Percentiles rank a stretch among this genome's conserved stretches.
Evolutionary conservation across 2,888 invertebrate genomes (phyloP).

Genomic region (Stratiomys singularior): DNA sequence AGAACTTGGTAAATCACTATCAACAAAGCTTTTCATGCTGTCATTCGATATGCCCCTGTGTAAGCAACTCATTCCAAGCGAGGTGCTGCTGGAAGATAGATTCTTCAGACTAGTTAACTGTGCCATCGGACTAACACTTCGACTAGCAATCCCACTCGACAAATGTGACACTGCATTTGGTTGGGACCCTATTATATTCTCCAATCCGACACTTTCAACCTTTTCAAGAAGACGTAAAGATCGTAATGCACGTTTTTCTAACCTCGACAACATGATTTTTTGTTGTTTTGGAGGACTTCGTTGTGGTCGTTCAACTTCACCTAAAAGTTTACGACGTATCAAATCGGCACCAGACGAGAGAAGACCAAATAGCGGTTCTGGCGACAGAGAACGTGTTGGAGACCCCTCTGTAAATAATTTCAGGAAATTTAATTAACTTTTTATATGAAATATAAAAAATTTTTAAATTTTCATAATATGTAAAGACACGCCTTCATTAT

Average conservation of each 20-base stretch:
- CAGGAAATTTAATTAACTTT: background rate
- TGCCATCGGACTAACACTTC: slow-evolving; percentile 81
- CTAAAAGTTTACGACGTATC: slow-evolving; percentile 71
- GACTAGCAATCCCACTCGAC: slow-evolving; percentile 68
- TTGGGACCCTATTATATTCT: slow-evolving; percentile 73
- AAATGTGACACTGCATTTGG: slow-evolving; percentile 72
- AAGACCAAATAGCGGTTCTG: slow-evolving; percentile 67
- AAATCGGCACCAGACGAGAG: slow-evolving; percentile 75
- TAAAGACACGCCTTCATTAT: too few relatives aligned
- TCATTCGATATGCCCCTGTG: slow-evolving; percentile 58
- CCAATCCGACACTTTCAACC: slow-evolving; percentile 75
- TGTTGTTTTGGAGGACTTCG: slow-evolving; percentile 59
- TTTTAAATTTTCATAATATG: too few relatives aligned
- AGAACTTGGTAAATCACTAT: slow-evolving; percentile 38
- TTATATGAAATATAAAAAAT: too few relatives aligned
- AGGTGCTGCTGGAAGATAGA: slow-evolving; percentile 56
- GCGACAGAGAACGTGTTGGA: slow-evolving; percentile 68
- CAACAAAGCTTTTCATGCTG: slow-evolving; percentile 52
- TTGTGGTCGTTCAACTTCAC: slow-evolving; percentile 64
- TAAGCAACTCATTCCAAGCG: slow-evolving; percentile 54
- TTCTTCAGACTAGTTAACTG: slow-evolving; percentile 79
- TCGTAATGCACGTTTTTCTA: slow-evolving; percentile 65
- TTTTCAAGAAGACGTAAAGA: slow-evolving; percentile 72
- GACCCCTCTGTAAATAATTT: slow-evolving; percentile 63
- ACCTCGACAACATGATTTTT: slow-evolving; percentile 62